Conservation (phyloP, 1,140 invertebrate genomes). For the Ostrea denselamellosa region DNA sequence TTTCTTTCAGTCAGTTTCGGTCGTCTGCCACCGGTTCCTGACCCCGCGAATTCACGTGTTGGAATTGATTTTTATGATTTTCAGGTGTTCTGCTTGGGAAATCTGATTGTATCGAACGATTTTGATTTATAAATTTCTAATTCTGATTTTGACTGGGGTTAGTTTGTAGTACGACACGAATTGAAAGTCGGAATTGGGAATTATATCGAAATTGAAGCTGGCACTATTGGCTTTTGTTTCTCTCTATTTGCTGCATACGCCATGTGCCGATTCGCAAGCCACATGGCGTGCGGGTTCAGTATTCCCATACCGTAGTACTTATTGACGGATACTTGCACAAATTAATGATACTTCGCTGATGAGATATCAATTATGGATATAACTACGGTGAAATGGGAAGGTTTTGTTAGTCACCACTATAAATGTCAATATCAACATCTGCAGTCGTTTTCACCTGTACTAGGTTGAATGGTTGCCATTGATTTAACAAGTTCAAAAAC, state of each 20-base stretch:
- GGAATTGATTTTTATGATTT: conserved; percentile 34
- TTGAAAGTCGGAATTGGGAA: no score
- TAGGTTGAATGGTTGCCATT: conserved; percentile 1
- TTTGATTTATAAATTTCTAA: background rate
- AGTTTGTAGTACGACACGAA: background rate
- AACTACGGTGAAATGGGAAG: background rate
- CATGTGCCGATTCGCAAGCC: conserved; percentile 15
- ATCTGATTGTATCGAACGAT: conserved; percentile 9
- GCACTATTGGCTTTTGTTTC: conserved; percentile 14
- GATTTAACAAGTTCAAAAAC: conserved; percentile 21
- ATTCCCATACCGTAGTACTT: conserved; percentile 28
- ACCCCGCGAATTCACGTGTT: conserved; percentile 25
- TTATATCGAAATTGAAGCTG: background rate
- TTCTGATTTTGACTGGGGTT: background rate
- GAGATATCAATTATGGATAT: conserved; percentile 38
- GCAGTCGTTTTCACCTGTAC: conserved; percentile 24
- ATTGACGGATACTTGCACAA: conserved; percentile 23
- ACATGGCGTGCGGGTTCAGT: conserved; percentile 32
- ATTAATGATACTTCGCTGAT: conserved; percentile 25
- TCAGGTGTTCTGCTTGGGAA: conserved; percentile 17
- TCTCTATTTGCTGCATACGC: background rate
- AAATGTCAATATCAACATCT: conserved; percentile 34
- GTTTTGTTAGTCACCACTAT: conserved; percentile 9
- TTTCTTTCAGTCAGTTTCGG: conserved; percentile 22
- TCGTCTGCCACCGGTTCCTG: conserved; percentile 32